phyloP scores from a whole-genome alignment of 2,888 invertebrate species.

The Pammene fasciana region DNA sequence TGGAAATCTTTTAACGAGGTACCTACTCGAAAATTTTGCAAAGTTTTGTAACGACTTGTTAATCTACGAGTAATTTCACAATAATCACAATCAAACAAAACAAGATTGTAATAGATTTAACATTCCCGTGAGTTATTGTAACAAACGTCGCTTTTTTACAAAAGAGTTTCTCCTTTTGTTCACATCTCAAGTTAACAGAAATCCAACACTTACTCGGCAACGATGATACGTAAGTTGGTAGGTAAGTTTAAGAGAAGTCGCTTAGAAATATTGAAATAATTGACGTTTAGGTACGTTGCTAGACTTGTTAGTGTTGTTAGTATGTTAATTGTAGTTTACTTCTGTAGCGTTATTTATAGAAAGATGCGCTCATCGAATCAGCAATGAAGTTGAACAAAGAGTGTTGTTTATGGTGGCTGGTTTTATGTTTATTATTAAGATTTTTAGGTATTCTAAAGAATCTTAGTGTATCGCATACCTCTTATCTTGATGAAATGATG shows the following conservation, averaged over 20 bases:
- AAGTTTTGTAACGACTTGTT: too few relatives aligned
- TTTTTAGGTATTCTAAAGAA: too few relatives aligned
- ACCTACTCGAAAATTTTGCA: too few relatives aligned
- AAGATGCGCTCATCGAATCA: neutral
- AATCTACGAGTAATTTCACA: too few relatives aligned
- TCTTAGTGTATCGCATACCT: too few relatives aligned
- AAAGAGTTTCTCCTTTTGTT: constrained; percentile 1
- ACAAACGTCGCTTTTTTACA: neutral
- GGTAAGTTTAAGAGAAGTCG: constrained; percentile 1
- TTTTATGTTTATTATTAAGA: neutral
- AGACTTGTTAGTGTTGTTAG: neutral
- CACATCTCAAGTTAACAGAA: neutral
- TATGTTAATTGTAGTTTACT: neutral
- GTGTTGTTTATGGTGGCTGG: neutral
- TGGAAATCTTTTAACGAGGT: too few relatives aligned
- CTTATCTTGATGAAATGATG: too few relatives aligned
- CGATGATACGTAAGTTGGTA: neutral
- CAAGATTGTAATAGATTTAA: too few relatives aligned
- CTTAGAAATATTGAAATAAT: constrained; percentile 9
- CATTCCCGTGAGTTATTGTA: neutral
- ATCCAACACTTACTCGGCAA: constrained; percentile 9
- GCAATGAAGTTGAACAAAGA: neutral
- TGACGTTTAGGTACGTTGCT: neutral
- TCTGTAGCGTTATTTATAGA: neutral
- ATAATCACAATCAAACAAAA: too few relatives aligned